These are phyloP conservation scores for Coenonympha arcania DNA, from an alignment of 2,888 invertebrate species.

Conservation along the genomic window DNA sequence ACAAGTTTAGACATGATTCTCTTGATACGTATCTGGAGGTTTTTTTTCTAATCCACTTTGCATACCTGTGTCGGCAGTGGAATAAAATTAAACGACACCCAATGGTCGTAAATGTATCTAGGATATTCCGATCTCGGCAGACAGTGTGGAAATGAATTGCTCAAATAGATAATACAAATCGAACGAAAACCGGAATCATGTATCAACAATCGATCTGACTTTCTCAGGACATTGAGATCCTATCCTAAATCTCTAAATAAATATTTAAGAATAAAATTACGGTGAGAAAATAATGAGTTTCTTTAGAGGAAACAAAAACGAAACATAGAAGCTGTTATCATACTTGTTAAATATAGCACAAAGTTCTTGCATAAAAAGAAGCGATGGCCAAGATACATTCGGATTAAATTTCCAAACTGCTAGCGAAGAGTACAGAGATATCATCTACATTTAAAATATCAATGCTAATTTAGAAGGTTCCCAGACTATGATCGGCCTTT, in stretches of 20 bases:
- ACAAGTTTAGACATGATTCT: slow-evolving; percentile 65
- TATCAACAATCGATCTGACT: slow-evolving; percentile 27
- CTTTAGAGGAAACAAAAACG: not conserved
- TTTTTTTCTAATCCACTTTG: slow-evolving; percentile 54
- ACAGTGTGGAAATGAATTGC: slow-evolving; percentile 21
- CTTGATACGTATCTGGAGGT: slow-evolving; percentile 43
- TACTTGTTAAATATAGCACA: not conserved
- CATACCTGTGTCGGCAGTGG: slow-evolving; percentile 41
- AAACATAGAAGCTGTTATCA: not conserved
- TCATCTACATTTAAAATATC: slow-evolving; percentile 28
- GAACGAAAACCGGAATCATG: slow-evolving; percentile 31
- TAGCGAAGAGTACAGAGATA: not conserved
- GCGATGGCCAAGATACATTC: not conserved
- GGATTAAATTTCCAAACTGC: not conserved
- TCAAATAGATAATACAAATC: slow-evolving; percentile 24
- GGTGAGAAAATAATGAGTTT: no score
- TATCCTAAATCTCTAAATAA: slow-evolving; percentile 20
- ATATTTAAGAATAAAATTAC: no score
- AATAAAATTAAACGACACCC: slow-evolving; percentile 45
- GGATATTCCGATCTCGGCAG: slow-evolving; percentile 38
- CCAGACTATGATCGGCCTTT: slow-evolving; percentile 55
- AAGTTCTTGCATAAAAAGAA: not conserved
- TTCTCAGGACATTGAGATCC: slow-evolving; percentile 23
- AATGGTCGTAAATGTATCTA: slow-evolving; percentile 43
- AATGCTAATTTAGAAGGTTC: slow-evolving; percentile 34